A percentile compares a stretch with the other conserved stretches of the same genome.
These are phyloP conservation scores for Corythornis leucogaster DNA, from an alignment of 2,797 vertebrate species.

Conservation along the genomic window DNA sequence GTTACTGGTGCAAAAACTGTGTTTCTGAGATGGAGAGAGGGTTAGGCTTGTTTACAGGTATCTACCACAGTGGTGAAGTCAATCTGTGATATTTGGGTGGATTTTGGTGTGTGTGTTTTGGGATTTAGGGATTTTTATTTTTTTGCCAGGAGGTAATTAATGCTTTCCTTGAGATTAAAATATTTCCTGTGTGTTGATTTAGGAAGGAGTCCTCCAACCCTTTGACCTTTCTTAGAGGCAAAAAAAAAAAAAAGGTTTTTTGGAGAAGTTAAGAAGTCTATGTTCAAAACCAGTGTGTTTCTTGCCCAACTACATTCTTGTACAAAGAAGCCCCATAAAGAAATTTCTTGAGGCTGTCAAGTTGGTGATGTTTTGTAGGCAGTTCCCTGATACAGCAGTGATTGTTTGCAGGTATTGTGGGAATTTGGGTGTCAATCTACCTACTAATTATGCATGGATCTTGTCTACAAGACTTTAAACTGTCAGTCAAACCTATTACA, in stretches of 20 bases:
- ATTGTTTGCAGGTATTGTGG: not conserved
- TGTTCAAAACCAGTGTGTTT: not conserved
- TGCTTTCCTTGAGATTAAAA: not conserved
- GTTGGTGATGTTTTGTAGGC: not conserved
- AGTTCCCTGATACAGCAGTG: not conserved
- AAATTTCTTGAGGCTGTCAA: not conserved
- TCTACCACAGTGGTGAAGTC: not conserved
- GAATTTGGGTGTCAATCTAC: not conserved
- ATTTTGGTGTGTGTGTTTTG: not conserved
- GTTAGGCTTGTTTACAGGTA: not conserved
- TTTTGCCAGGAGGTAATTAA: not conserved
- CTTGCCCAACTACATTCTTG: not conserved
- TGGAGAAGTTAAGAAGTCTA: not conserved
- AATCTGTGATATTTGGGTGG: not conserved
- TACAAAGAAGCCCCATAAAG: not conserved
- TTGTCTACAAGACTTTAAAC: not conserved
- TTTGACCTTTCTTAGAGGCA: not conserved
- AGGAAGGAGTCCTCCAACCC: not conserved
- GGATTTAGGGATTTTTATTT: not conserved
- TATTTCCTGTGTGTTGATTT: not conserved
- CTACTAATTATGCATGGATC: not conserved
- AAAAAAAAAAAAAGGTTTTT: not conserved
- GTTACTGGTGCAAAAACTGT: not conserved
- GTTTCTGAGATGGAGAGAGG: not conserved
- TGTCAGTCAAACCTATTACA: not conserved